Percentiles rank a stretch among this genome's conserved stretches.
Evolutionary conservation across 1,140 invertebrate species (phyloP).

Genomic region (Palaemon carinicauda): DNA sequence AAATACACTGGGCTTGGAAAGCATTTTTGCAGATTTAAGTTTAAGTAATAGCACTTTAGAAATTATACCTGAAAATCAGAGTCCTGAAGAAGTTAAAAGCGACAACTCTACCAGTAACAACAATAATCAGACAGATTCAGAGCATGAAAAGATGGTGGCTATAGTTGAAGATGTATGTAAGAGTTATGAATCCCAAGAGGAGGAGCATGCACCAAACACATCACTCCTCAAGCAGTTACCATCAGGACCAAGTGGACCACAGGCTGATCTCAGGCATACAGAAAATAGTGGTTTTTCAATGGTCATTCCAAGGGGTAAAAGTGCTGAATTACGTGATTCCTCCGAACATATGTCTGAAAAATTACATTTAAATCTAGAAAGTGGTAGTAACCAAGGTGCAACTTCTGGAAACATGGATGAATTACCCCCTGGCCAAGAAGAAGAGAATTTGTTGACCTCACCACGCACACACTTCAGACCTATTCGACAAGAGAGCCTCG

Average conservation of each 20-base stretch:
- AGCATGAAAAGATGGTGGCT: slow-evolving; percentile 46
- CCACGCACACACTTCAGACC: slow-evolving; percentile 79
- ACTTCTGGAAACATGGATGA: not conserved
- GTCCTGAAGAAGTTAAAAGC: not conserved
- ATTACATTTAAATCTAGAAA: not conserved
- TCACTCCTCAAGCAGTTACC: slow-evolving; percentile 27
- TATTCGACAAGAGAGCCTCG: slow-evolving; percentile 70
- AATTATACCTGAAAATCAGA: slow-evolving; percentile 29
- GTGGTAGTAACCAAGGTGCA: not conserved
- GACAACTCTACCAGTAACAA: not conserved
- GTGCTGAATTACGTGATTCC: not conserved
- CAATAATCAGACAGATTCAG: slow-evolving; percentile 35
- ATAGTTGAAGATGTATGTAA: slow-evolving; percentile 40
- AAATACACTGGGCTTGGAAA: slow-evolving; percentile 35
- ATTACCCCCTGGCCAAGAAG: slow-evolving; percentile 61
- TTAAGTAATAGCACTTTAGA: slow-evolving; percentile 45
- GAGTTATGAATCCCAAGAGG: slow-evolving; percentile 35
- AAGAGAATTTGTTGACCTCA: slow-evolving; percentile 77
- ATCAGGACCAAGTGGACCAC: slow-evolving; percentile 47
- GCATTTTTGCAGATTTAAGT: slow-evolving; percentile 28
- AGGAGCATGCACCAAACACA: not conserved
- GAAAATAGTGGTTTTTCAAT: slow-evolving; percentile 53
- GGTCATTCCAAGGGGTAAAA: slow-evolving; percentile 53
- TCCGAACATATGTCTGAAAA: not conserved
- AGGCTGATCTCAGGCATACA: slow-evolving; percentile 52